Base-by-base conservation (phyloP, 2,113 vertebrate genomes). In the Salvelinus sp. region DNA sequence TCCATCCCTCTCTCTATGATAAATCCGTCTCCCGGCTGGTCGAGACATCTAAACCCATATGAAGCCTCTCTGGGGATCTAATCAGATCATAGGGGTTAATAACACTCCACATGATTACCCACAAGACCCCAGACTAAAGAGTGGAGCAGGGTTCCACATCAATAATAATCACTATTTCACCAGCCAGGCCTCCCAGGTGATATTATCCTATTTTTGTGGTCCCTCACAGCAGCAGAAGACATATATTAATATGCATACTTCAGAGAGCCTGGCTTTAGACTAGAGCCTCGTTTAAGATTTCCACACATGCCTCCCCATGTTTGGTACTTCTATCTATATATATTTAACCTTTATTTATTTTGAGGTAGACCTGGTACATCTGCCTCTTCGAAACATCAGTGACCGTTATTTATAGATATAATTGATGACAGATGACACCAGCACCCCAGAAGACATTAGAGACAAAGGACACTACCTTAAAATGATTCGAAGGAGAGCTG, bases 71-170 rank as follows among this genome's bases (percentile, higher is more conserved):
- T 14, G 14, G 73, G 63, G 84, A 69, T 82, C 67, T 54, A 47
- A 18, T 2, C 63, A 27, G 78, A 82, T 88, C 77, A 33, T 62
- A 13, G 85, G 85, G 89, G 88, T 91, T 91, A 93, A 93, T 90
- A 86, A 85, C 87, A 72, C 87, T 88, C 72, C 79, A 76, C 85
- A 82, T 86, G 79, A 91, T 91, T 87, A 90, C 84, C 83, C 87
- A 82, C 79, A 82, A 84, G 38, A 73, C 77, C n/a, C 16, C 44
- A 86, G 89, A 88, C 88, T 84, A 83, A 66, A 76, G 33, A 74
- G 79, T 80, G 58, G 70, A 66, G 77, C 72, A 69, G 63, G 25
- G 74, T 80, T 85, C 77, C 76, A 80, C 71, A 38, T 65, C 74
- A 78, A 57, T 86, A 83, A 89, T 86, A 87, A 90, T 87, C 72